A percentile compares a stretch with the other conserved stretches of the same genome.
Conservation (phyloP, 2,113 vertebrate species). For the Coptodon bakossiorum region DNA sequence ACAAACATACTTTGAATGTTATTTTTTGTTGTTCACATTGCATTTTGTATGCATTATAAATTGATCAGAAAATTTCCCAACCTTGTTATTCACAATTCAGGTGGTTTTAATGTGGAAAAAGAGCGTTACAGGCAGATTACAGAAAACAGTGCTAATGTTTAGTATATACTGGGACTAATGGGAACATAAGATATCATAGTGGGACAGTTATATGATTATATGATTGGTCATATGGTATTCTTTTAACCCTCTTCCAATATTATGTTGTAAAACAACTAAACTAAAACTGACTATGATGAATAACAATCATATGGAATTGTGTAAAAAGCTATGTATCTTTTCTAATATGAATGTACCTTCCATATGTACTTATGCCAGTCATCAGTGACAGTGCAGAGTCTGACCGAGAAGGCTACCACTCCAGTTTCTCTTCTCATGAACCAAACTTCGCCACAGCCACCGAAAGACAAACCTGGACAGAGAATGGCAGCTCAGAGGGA, state of each 20-base stretch:
- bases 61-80: background rate
- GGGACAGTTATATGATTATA: background rate
- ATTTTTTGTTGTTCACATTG: background rate
- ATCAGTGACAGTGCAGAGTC: slow-evolving; percentile 41
- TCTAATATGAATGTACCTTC: background rate
- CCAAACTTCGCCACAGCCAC: background rate
- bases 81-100: background rate
- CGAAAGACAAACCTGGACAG: background rate
- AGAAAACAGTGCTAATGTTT: background rate
- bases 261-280: background rate
- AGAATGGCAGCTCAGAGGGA: background rate
- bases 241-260: background rate
- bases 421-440: slow-evolving; percentile 12
- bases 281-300: background rate
- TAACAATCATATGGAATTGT: background rate
- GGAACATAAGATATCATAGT: background rate
- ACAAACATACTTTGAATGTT: background rate
- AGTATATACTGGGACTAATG: background rate
- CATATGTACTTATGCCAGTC: slow-evolving; percentile 9
- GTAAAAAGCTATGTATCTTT: background rate
- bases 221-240: background rate
- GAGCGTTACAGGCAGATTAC: background rate
- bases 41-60: background rate
- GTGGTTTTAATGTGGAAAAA: background rate
- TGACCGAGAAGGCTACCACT: slow-evolving; percentile 49